phyloP scores from a whole-genome alignment of 2,797 vertebrate genomes.

The Melopsittacus undulatus region DNA sequence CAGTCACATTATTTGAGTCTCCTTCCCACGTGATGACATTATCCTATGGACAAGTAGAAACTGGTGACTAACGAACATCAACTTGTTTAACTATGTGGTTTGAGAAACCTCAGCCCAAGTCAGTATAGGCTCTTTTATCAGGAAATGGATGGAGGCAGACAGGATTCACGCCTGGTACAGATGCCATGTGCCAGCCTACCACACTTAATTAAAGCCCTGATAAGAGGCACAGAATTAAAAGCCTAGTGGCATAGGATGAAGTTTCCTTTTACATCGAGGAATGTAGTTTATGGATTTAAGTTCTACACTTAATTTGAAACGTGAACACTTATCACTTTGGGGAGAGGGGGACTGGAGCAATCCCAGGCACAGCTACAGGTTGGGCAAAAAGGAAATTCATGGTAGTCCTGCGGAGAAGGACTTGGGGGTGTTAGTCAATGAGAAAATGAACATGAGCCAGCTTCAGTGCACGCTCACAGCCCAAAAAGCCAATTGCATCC shows the following conservation, averaged over 20 bases:
- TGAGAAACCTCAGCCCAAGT: neutral
- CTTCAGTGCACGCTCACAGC: too few relatives aligned
- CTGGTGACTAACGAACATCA: neutral
- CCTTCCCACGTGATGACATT: neutral
- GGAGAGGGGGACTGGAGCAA: neutral
- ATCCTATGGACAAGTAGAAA: neutral
- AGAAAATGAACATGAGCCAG: too few relatives aligned
- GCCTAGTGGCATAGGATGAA: neutral
- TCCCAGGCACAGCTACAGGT: too few relatives aligned
- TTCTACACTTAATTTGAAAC: neutral
- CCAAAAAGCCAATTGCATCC: too few relatives aligned
- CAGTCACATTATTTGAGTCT: neutral
- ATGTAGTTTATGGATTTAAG: neutral
- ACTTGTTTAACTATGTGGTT: neutral
- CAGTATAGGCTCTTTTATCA: neutral
- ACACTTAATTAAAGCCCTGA: neutral
- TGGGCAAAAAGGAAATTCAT: too few relatives aligned
- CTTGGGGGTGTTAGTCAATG: too few relatives aligned
- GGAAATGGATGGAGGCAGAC: neutral
- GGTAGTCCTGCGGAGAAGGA: too few relatives aligned
- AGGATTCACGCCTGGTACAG: neutral
- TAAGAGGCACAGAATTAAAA: neutral
- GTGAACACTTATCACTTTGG: accelerated
- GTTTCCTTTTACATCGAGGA: neutral
- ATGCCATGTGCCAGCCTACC: neutral